Percentiles rank a stretch among this genome's conserved stretches.
Conservation (phyloP, 2,888 invertebrate genomes). For the Bruchidius siliquastri region DNA sequence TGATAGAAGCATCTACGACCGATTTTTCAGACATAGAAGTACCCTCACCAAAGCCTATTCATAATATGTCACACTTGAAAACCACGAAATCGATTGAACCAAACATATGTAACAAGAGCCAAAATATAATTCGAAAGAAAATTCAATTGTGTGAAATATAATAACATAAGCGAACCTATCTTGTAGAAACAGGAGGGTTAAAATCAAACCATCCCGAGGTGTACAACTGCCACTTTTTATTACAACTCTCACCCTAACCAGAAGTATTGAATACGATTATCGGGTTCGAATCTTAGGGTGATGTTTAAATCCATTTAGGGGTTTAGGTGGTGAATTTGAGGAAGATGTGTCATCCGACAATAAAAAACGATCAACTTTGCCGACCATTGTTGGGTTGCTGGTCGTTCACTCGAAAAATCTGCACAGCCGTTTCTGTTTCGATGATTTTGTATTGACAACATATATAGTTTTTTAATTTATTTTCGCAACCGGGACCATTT, state of each 20-base stretch:
- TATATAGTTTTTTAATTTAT: slow-evolving; percentile 21
- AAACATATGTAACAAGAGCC: slow-evolving; percentile 27
- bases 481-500: slow-evolving; percentile 9
- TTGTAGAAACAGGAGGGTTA: slow-evolving; percentile 35
- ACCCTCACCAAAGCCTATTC: neutral
- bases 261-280: slow-evolving; percentile 36
- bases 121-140: slow-evolving; percentile 35
- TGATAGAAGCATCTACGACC: no score
- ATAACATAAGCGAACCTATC: slow-evolving; percentile 33
- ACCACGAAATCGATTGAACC: slow-evolving; percentile 16
- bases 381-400: slow-evolving; percentile 24
- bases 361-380: slow-evolving; percentile 35
- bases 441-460: slow-evolving; percentile 16
- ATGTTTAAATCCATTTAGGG: slow-evolving; percentile 41
- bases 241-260: slow-evolving; percentile 38
- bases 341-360: slow-evolving; percentile 37
- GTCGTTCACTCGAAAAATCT: slow-evolving; percentile 28
- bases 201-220: slow-evolving; percentile 35
- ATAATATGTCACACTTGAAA: slow-evolving; percentile 10
- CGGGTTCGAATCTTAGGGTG: slow-evolving; percentile 37
- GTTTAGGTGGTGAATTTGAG: slow-evolving; percentile 40
- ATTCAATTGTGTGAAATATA: slow-evolving; percentile 41
- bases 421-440: slow-evolving; percentile 18
- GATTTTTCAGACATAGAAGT: neutral
- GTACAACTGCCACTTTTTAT: slow-evolving; percentile 44